These are phyloP conservation scores for Lucilia sericata DNA, from an alignment of 1,140 invertebrate genomes.

Conservation along the genomic window DNA sequence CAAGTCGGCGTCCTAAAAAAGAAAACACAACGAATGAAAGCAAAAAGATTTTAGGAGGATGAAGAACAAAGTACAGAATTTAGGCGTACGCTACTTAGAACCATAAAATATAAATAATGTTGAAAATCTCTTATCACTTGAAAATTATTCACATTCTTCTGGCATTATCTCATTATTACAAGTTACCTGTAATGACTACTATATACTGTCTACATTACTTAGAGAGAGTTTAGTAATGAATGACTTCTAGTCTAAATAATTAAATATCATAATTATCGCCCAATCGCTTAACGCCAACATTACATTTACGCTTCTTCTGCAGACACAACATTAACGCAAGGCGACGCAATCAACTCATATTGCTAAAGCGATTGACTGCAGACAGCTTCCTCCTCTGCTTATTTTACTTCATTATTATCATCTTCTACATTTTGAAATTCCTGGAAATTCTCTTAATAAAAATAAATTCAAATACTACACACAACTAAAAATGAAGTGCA, in stretches of 20 bases:
- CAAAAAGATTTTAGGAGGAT: no score
- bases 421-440: background rate
- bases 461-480: background rate
- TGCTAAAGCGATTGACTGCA: background rate
- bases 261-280: background rate
- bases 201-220: no score
- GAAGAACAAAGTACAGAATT: no score
- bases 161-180: no score
- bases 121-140: no score
- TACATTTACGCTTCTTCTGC: background rate
- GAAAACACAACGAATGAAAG: background rate
- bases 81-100: no score
- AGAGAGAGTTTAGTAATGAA: no score
- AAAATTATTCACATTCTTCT: no score
- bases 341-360: slow-evolving; percentile 23
- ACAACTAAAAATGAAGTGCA: background rate
- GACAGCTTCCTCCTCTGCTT: slow-evolving; percentile 19
- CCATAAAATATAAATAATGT: no score
- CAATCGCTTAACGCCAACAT: background rate
- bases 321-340: slow-evolving; percentile 3
- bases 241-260: no score
- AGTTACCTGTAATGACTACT: no score
- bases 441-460: slow-evolving; percentile 21
- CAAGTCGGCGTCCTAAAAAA: background rate
- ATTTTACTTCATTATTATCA: background rate